Conservation (phyloP, 2,113 vertebrate species). For the Ariopsis seemanni region DNA sequence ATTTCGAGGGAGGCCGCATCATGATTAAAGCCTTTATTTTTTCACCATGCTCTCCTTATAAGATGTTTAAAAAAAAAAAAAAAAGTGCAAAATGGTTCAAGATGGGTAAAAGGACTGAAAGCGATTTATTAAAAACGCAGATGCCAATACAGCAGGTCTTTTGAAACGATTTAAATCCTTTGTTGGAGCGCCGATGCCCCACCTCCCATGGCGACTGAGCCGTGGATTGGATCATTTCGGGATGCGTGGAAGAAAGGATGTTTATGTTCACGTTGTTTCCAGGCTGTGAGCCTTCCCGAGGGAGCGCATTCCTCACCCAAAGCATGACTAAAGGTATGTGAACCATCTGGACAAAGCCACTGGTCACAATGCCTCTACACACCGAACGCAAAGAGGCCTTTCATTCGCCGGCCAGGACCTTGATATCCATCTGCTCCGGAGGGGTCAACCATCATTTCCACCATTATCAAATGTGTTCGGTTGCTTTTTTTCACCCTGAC, state of each 20-base stretch:
- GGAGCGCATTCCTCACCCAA: conserved; percentile 76
- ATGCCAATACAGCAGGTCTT: conserved; percentile 21
- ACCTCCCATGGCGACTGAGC: conserved; percentile 48
- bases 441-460: conserved; percentile 53
- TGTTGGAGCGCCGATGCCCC: background rate
- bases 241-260: conserved; percentile 67
- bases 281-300: conserved; percentile 72
- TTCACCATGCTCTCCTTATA: conserved; percentile 60
- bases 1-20: conserved; percentile 33
- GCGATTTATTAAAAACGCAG: conserved; percentile 32
- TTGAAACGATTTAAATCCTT: conserved; percentile 20
- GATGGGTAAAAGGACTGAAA: conserved; percentile 36
- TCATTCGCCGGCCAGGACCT: conserved; percentile 55
- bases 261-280: conserved; percentile 80
- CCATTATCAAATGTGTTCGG: conserved; percentile 22
- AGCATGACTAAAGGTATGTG: conserved; percentile 76
- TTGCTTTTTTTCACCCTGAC: conserved; percentile 36
- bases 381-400: conserved; percentile 56
- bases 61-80: conserved; percentile 34
- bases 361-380: conserved; percentile 73
- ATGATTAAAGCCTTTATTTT: conserved; percentile 53
- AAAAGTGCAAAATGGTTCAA: conserved; percentile 50
- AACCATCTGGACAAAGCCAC: conserved; percentile 81
- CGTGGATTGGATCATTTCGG: conserved; percentile 59
- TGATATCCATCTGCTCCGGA: conserved; percentile 55